phyloP scores from a whole-genome alignment of 92 coral and sea anemone species.

The Siderastrea siderea region DNA sequence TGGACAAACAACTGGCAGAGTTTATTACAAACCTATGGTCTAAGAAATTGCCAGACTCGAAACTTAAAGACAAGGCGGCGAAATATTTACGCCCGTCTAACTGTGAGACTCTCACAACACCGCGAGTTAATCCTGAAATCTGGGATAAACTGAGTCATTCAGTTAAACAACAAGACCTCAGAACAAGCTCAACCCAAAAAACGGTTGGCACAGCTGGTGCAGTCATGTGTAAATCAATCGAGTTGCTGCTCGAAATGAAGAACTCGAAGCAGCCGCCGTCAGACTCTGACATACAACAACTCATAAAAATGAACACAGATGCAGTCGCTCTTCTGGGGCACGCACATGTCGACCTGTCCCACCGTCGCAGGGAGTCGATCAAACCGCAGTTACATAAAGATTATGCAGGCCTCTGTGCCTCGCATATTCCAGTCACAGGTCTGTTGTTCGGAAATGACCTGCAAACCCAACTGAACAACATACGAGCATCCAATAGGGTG shows the following conservation, averaged over 20 bases:
- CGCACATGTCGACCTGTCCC: conserved; percentile 49
- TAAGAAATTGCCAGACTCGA: conserved; percentile 52
- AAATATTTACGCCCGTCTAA: conserved; percentile 62
- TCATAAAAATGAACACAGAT: conserved; percentile 25
- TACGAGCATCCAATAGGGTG: conserved; percentile 38
- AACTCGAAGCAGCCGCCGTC: conserved; percentile 35
- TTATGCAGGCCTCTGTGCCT: conserved; percentile 40
- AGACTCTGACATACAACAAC: conserved; percentile 35
- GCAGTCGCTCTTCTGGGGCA: conserved; percentile 53
- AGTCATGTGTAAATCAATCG: conserved; percentile 31
- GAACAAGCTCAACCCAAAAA: conserved; percentile 30
- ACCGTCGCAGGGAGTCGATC: conserved; percentile 48
- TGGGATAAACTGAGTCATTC: conserved; percentile 43
- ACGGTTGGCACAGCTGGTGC: conserved; percentile 16
- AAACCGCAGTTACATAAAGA: conserved; percentile 54
- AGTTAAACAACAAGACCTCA: conserved; percentile 45
- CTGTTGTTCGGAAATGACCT: conserved; percentile 65
- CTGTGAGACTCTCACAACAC: conserved; percentile 33
- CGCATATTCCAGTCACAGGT: conserved; percentile 41
- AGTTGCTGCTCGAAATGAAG: conserved; percentile 27
- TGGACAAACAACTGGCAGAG: neutral
- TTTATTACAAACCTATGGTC: conserved; percentile 56
- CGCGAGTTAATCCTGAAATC: conserved; percentile 33
- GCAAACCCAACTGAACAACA: conserved; percentile 60
- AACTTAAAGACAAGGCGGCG: conserved; percentile 41